Base-by-base conservation (phyloP, 2,888 invertebrate genomes). In the Axea sp. region DNA sequence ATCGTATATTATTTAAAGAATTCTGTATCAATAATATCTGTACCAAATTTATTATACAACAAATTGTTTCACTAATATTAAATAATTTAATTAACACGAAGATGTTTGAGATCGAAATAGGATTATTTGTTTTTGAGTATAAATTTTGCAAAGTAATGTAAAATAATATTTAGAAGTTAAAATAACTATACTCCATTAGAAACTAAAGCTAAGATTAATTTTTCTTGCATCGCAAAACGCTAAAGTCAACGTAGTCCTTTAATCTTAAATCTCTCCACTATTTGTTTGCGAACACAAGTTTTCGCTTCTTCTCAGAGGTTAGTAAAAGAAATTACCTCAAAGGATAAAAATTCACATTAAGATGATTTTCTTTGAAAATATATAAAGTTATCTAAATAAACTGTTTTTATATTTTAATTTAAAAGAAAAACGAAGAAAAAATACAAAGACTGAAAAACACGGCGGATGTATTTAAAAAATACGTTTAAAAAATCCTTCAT, bases 191-290 rank as follows among this genome's bases (percentile, higher is more conserved):
- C 8, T 37, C 8, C 14, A 5, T 17, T 7, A 26, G 26, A 45
- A 60, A 19, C 26, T 26, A 17, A 9, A 37, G 19, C 26, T 22
- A 26, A 55, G 43, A 37, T 14, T 30, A 11, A 35, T 35, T 31
- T 43, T 39, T 67, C 45, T 31, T 43, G 39, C 65, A 57, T 73
- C 65, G 69, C 71, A 73, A 71, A 77, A 68, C 49, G 73, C 69
- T 65, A 62, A 73, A 78, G 76, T 76, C 72, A 74, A 78, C 68
- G 75, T 62, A 72, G 72, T 75, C 74, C 77, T 79, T 80, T 80
- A 80, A 80, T 80, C 79, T 79, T 72, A 72, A 80, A 65, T 64
- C 73, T 59, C 71, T 64, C 51, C 62, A 26, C 74, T 53, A 76
- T 78, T 76, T 75, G 76, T 78, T 78, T 73, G 51, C 67, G 12